phyloP scores from a whole-genome alignment of 1,140 invertebrate genomes.

The Diuraphis noxia region DNA sequence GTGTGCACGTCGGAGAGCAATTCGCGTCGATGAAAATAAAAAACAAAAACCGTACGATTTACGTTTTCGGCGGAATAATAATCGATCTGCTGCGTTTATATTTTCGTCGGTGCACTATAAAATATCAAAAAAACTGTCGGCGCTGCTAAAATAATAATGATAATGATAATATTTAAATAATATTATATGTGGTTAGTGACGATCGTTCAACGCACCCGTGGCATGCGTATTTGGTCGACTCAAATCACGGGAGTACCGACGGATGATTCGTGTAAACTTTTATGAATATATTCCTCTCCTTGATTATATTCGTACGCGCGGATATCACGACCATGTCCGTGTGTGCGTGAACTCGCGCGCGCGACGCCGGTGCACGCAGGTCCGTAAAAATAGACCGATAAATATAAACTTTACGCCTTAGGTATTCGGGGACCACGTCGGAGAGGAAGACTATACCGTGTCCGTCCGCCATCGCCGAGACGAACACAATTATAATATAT shows the following conservation, averaged over 20 bases:
- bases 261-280: neutral
- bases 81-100: neutral
- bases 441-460: neutral
- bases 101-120: neutral
- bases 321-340: neutral
- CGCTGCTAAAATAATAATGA: neutral
- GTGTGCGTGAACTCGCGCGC: constrained; percentile 6
- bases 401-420: constrained; percentile 52
- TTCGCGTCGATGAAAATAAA: neutral
- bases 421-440: constrained; percentile 37
- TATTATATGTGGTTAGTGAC: neutral
- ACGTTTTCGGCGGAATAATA: neutral
- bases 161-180: neutral
- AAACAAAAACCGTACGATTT: neutral
- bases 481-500: neutral
- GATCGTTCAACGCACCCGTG: neutral
- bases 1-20: neutral
- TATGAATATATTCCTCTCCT: neutral
- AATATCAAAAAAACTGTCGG: neutral
- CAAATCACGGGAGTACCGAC: neutral
- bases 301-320: neutral
- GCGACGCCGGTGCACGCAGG: constrained; percentile 22
- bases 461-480: neutral
- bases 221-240: neutral
- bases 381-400: constrained; percentile 51